Evolutionary conservation across 2,113 vertebrate species (phyloP).

Genomic region (Progne subis): DNA sequence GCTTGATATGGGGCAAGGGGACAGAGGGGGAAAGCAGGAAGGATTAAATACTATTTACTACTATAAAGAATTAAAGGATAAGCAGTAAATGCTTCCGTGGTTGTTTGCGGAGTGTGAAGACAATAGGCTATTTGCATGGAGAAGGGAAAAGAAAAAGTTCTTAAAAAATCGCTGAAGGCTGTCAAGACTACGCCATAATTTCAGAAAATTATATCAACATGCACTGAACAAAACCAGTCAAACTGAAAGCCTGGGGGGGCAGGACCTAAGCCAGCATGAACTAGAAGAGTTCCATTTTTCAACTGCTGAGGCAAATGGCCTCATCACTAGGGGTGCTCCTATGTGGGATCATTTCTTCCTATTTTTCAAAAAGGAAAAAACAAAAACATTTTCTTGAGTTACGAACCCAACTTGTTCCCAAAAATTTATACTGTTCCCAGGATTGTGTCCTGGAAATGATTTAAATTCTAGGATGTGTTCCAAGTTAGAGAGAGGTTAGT

Average conservation of each 20-base stretch:
- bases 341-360: neutral
- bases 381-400: neutral
- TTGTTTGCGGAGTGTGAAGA: neutral
- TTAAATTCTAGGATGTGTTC: neutral
- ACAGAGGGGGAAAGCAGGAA: neutral
- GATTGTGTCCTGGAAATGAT: neutral
- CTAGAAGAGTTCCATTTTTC: neutral
- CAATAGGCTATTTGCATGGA: neutral
- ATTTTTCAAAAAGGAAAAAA: neutral
- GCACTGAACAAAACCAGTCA: constrained; percentile 8
- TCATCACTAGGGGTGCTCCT: neutral
- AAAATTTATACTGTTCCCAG: neutral
- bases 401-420: neutral
- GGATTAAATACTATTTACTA: neutral
- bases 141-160: neutral
- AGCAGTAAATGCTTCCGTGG: neutral
- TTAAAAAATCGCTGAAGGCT: neutral
- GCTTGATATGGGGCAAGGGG: neutral
- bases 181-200: neutral
- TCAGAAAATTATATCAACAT: constrained; percentile 8
- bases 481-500: neutral
- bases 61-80: neutral
- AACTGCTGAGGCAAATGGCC: neutral
- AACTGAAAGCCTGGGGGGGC: neutral
- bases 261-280: neutral